Conservation (phyloP, 2,797 vertebrate genomes). For the Chelon labrosus region DNA sequence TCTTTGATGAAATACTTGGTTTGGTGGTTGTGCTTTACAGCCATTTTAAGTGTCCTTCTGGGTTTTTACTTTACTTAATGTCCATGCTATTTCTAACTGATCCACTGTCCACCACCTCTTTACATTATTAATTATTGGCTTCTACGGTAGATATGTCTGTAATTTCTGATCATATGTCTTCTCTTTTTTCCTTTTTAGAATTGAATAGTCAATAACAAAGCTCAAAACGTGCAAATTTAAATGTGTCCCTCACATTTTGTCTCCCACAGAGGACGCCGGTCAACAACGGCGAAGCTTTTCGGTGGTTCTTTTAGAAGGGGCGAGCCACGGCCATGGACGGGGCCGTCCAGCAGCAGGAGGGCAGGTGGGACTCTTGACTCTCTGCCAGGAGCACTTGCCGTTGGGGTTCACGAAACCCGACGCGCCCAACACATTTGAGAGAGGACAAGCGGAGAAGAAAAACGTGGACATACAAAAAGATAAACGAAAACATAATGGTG, state of each 20-base stretch:
- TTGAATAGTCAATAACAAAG: slow-evolving; percentile 20
- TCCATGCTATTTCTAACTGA: slow-evolving; percentile 34
- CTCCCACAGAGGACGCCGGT: slow-evolving; percentile 94
- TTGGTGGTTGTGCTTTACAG: slow-evolving; percentile 56
- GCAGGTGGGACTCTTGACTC: slow-evolving; percentile 91
- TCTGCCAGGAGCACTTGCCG: slow-evolving; percentile 89
- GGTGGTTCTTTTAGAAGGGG: slow-evolving; percentile 97
- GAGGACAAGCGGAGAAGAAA: slow-evolving; percentile 76
- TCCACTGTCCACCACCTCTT: slow-evolving; percentile 11
- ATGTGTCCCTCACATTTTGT: slow-evolving; percentile 72
- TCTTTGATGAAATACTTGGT: slow-evolving; percentile 79
- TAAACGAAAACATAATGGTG: slow-evolving; percentile 81
- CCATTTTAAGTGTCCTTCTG: slow-evolving; percentile 57
- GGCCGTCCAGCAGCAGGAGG: slow-evolving; percentile 83
- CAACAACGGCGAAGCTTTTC: slow-evolving; percentile 96
- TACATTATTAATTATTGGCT: slow-evolving; percentile 23
- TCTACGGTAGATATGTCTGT: background rate
- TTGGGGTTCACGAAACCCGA: slow-evolving; percentile 58
- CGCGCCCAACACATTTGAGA: slow-evolving; percentile 75
- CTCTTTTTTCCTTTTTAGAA: background rate
- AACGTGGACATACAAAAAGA: slow-evolving; percentile 70
- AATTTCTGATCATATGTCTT: background rate
- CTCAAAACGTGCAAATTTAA: slow-evolving; percentile 46
- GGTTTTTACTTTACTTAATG: slow-evolving; percentile 54
- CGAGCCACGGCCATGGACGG: slow-evolving; percentile 62